Evolutionary conservation across 2,797 vertebrate species (phyloP).

Genomic region (Sarcoramphus papa): DNA sequence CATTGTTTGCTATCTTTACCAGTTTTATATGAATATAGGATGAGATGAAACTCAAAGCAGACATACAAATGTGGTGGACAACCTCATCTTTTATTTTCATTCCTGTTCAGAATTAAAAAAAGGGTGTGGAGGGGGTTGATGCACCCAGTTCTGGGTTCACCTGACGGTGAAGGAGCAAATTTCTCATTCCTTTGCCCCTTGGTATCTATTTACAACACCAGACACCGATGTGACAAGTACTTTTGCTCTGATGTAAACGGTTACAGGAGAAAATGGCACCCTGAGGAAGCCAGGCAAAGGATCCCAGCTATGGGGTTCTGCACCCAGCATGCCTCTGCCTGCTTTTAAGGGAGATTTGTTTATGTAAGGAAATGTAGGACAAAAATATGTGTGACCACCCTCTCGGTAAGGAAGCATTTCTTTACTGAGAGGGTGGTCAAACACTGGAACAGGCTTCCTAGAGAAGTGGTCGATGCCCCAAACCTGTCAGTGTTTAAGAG

Average conservation of each 20-base stretch:
- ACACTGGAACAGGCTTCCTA: background rate
- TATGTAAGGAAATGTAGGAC: background rate
- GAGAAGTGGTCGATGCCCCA: background rate
- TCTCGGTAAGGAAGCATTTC: background rate
- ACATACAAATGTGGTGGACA: background rate
- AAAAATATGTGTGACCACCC: background rate
- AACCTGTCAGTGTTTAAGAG: background rate
- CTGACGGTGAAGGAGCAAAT: background rate
- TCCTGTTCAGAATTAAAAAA: background rate
- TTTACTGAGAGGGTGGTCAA: background rate
- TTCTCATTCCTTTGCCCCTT: background rate
- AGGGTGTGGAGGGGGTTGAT: background rate
- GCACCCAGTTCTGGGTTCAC: background rate
- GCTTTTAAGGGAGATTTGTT: background rate
- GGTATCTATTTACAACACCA: background rate
- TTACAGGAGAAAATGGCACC: background rate
- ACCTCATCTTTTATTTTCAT: background rate
- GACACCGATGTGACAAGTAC: background rate
- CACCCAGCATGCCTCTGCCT: rapidly evolving
- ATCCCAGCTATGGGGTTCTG: background rate
- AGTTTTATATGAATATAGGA: background rate
- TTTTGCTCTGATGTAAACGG: background rate
- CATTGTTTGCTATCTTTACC: background rate
- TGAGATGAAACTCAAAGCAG: background rate
- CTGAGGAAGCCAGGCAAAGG: background rate